phyloP scores from a whole-genome alignment of 2,113 vertebrate species.

The Tenebrosternarchus preto region DNA sequence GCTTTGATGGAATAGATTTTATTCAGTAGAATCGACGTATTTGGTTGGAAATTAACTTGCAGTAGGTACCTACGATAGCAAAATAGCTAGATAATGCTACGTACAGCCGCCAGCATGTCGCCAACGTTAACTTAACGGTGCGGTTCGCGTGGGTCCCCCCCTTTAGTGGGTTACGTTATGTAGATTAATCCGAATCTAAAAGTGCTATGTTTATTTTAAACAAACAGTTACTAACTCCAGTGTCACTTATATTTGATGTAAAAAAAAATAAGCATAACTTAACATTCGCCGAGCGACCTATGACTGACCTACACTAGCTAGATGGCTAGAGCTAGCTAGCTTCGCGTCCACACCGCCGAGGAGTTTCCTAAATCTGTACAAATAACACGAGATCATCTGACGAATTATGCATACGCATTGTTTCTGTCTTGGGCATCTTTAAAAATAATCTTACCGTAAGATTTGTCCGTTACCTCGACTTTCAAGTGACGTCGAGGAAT shows the following conservation, averaged over 20 bases:
- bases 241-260: neutral
- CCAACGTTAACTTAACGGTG: neutral
- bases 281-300: constrained; percentile 37
- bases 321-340: constrained; percentile 36
- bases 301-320: constrained; percentile 51
- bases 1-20: too few relatives aligned
- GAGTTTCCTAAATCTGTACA: neutral
- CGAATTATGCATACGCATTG: too few relatives aligned
- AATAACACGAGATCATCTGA: neutral
- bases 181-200: neutral
- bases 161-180: neutral
- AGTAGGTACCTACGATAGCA: too few relatives aligned
- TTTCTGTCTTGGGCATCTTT: too few relatives aligned
- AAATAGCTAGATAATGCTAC: neutral
- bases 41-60: neutral
- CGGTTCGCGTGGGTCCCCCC: neutral
- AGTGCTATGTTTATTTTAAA: neutral
- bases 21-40: too few relatives aligned
- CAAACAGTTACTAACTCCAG: neutral
- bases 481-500: constrained; percentile 21
- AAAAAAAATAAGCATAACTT: neutral
- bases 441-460: constrained; percentile 32
- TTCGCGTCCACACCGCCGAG: neutral
- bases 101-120: neutral
- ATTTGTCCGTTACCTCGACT: neutral